Evolutionary conservation across 2,113 vertebrate species (phyloP), one percentile per base, ranked within the genome.

Genomic region (Leucopternis melanops): DNA sequence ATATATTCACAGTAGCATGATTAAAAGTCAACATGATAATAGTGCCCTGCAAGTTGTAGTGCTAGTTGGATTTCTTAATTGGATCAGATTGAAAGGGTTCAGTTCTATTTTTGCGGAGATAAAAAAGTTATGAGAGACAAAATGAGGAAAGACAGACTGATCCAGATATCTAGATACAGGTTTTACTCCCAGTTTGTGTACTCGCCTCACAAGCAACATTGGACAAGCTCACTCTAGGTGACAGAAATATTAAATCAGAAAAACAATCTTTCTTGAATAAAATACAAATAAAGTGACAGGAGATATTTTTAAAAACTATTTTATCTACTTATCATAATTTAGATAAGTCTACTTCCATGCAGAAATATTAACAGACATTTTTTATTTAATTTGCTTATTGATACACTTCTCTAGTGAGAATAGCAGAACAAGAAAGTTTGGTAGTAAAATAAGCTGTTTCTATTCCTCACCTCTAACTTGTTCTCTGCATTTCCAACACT

Each of bases 51-150:
- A 85, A 82, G 57, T 57, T 81, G 42, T 70, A 81, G 16, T 29
- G 47, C 45, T 95, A 96, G 92, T 10, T 91, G 13, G 59, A 91
- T 90, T 96, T 89, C 72, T 72, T 93, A 92, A 92, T 42, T 88
- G 74, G 58, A 93, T 42, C 13, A 1, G n/a, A 80, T 65, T 83
- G 47, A 91, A 84, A 92, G 57, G 11, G 11, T 83, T 81, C 25
- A 9, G 19, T 70, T 73, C 47, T 62, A 32, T 29, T 88, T 91
- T 63, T 72, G 57, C 50, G 40, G 29, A 82, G 23, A 58, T 11
- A 81, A 81, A 70, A 90, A 86, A 77, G 19, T 94, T 94, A 67
- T 19, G n/a, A 88, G 29, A 86, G 2, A 77, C 6, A 86, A 52
- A 52, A 52, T 27, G 15, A 52, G 26, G 50, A 58, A 75, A 90